Percentiles rank a stretch among this genome's conserved stretches.
These are phyloP conservation scores for Formicarius rufipectus DNA, from an alignment of 2,113 vertebrate genomes.

Conservation along the genomic window DNA sequence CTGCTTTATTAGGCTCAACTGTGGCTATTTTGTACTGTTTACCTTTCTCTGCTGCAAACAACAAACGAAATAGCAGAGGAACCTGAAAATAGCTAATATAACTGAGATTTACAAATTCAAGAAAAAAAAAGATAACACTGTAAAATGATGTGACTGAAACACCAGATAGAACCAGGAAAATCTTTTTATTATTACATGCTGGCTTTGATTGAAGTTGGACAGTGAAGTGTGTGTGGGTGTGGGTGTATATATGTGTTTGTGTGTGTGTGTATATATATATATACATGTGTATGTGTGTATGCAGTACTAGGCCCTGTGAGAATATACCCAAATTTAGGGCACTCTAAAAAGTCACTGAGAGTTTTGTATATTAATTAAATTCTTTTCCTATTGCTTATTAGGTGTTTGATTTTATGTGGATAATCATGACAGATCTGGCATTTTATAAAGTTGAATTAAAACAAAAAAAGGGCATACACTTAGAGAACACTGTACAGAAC, in stretches of 20 bases:
- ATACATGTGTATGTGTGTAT: rapidly evolving
- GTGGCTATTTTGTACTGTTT: neutral
- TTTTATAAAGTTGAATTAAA: neutral
- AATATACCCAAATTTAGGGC: neutral
- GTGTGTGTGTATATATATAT: too few species aligned
- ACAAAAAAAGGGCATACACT: neutral
- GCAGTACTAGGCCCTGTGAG: neutral
- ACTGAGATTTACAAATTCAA: neutral
- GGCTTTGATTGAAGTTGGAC: neutral
- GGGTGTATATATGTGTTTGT: rapidly evolving
- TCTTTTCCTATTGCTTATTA: neutral
- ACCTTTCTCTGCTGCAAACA: neutral
- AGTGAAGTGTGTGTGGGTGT: neutral
- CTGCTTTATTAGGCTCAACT: neutral
- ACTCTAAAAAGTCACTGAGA: neutral
- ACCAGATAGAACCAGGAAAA: neutral
- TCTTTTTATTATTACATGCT: neutral
- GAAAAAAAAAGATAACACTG: neutral
- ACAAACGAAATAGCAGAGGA: neutral
- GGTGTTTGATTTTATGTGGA: neutral
- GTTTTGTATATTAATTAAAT: neutral
- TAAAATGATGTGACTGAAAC: neutral
- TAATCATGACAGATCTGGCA: neutral
- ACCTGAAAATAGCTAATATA: neutral
- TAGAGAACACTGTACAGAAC: neutral